Conservation (phyloP, 2,888 invertebrate species). For the Amblyteles armatorius region DNA sequence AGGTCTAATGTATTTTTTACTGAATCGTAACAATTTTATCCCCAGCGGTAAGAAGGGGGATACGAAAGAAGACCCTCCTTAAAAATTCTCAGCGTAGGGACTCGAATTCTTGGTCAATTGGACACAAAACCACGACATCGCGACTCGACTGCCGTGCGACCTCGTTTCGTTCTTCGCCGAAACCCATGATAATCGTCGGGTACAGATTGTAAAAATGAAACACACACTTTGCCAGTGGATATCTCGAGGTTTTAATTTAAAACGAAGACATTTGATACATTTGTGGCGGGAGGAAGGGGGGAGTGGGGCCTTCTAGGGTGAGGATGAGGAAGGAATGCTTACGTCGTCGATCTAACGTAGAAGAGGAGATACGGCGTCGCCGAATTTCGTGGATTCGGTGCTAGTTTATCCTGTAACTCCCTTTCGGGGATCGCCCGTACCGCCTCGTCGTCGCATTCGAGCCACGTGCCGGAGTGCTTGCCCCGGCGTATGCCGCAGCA, state of each 20-base stretch:
- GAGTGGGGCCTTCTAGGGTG: slow-evolving; percentile 33
- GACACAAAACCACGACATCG: not conserved
- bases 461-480: slow-evolving; percentile 87
- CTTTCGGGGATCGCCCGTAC: slow-evolving; percentile 91
- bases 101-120: not conserved
- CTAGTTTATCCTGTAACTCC: slow-evolving; percentile 92
- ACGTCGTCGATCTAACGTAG: slow-evolving; percentile 87
- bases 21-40: not conserved
- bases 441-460: slow-evolving; percentile 95
- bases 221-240: slow-evolving; percentile 61
- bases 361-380: slow-evolving; percentile 95
- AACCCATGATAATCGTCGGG: not conserved
- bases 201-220: slow-evolving; percentile 26
- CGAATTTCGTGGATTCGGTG: slow-evolving; percentile 90
- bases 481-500: slow-evolving; percentile 86
- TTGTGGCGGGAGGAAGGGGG: slow-evolving; percentile 43
- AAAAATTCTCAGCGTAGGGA: not conserved
- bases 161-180: not conserved
- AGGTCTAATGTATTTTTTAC: not conserved
- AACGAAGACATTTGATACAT: slow-evolving; percentile 73
- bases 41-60: not conserved
- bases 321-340: slow-evolving; percentile 70
- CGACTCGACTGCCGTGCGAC: not conserved
- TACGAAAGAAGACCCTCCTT: not conserved
- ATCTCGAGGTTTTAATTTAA: slow-evolving; percentile 71